A percentile compares a stretch with the other conserved stretches of the same genome.
These are phyloP conservation scores for Argyrosomus japonicus DNA, from an alignment of 2,113 vertebrate genomes.

Conservation along the genomic window DNA sequence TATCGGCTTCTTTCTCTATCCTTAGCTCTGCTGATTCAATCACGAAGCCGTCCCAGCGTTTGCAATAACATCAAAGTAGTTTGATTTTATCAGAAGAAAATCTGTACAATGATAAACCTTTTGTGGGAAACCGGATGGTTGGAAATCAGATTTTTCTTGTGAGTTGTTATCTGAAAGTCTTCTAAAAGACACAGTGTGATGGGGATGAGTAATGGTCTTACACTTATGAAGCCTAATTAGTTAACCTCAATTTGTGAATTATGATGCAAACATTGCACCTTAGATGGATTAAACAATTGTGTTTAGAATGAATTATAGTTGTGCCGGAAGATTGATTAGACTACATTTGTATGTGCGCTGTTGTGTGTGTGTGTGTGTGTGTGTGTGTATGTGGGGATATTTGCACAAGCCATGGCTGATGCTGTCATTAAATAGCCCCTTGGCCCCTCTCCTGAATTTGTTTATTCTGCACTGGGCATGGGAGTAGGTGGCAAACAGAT, in stretches of 20 bases:
- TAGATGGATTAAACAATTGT: slow-evolving; percentile 64
- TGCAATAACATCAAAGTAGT: slow-evolving; percentile 61
- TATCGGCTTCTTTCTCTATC: slow-evolving; percentile 31
- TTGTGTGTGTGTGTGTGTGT: slow-evolving; percentile 14
- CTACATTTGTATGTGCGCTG: slow-evolving; percentile 15
- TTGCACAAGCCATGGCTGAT: slow-evolving; percentile 59
- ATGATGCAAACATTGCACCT: slow-evolving; percentile 63
- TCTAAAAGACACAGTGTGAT: slow-evolving; percentile 43
- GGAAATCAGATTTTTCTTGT: slow-evolving; percentile 51
- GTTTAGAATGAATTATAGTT: slow-evolving; percentile 62
- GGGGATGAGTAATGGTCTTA: slow-evolving; percentile 45
- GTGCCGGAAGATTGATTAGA: slow-evolving; percentile 62
- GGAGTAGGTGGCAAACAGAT: slow-evolving; percentile 83
- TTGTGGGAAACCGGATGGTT: slow-evolving; percentile 35
- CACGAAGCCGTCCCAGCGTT: slow-evolving; percentile 13
- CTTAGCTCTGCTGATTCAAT: slow-evolving; percentile 54
- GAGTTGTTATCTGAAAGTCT: slow-evolving; percentile 33
- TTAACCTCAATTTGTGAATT: slow-evolving; percentile 63
- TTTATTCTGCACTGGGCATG: slow-evolving; percentile 80
- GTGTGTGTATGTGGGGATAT: slow-evolving; percentile 37
- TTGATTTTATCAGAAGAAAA: slow-evolving; percentile 59
- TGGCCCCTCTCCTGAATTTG: slow-evolving; percentile 78
- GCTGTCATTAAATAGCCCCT: slow-evolving; percentile 82
- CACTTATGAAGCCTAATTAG: slow-evolving; percentile 53
- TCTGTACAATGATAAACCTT: slow-evolving; percentile 27